Percentiles rank a stretch among this genome's conserved stretches.
Evolutionary conservation across 1,140 invertebrate species (phyloP).

Genomic region (Aphelenchoides avenae): DNA sequence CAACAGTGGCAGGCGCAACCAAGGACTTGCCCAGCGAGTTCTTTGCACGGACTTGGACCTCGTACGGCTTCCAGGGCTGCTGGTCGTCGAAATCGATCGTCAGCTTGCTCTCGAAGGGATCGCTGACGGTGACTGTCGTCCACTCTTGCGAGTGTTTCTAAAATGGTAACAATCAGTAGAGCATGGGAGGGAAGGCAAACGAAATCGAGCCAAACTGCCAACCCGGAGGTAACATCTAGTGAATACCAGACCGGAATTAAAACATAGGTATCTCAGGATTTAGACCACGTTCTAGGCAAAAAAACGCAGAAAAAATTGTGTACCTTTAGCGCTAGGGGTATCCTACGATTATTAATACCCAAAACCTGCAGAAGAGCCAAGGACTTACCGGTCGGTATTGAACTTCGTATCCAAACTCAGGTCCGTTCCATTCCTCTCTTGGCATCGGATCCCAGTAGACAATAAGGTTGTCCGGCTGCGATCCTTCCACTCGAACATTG

Average conservation of each 20-base stretch:
- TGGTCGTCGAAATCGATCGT: conserved; percentile 52
- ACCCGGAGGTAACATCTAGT: no score
- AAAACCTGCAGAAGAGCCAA: conserved; percentile 5
- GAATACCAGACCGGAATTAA: no score
- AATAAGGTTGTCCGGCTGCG: conserved; percentile 79
- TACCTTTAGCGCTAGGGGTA: no score
- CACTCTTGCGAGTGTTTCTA: conserved; percentile 33
- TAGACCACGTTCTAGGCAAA: no score
- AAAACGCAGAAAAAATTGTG: no score
- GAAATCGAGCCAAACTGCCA: no score
- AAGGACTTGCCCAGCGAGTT: conserved; percentile 83
- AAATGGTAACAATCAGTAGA: no score
- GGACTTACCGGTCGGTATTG: conserved; percentile 31
- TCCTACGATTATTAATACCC: no score
- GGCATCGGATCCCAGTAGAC: conserved; percentile 71
- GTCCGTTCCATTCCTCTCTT: conserved; percentile 58
- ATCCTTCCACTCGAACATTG: conserved; percentile 84
- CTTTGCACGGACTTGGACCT: conserved; percentile 67
- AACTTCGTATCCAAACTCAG: conserved; percentile 50
- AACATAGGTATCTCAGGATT: no score
- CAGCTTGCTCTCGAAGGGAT: conserved; percentile 48
- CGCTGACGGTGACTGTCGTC: conserved; percentile 43
- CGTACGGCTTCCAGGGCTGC: conserved; percentile 49
- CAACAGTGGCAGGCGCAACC: conserved; percentile 77
- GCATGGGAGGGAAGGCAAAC: no score